Base-by-base conservation (phyloP, 2,797 vertebrate genomes). In the Schizopygopsis pylzovi region DNA sequence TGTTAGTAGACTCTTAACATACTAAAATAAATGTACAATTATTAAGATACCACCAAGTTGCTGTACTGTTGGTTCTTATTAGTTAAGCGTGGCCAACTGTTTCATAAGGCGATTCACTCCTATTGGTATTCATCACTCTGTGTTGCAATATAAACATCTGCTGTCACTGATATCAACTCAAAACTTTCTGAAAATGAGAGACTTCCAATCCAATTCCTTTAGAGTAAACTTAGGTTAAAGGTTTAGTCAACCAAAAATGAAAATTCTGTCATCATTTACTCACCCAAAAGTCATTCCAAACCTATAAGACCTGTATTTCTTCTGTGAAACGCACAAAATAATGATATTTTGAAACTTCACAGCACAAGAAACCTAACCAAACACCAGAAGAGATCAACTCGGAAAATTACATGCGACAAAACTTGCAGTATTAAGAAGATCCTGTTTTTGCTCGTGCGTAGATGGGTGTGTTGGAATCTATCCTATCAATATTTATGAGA, bases 401-500 rank as follows among this genome's bases (percentile, higher is more conserved):
- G 39, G 18, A 39, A 56, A 77, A 1, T 18, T 77, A 59, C 52
- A 16, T n/a, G 13, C 12, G 4, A 77, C 11, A 1, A 1, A 76
- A 22, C 11, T 54, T 76, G 28, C 10, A 39, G 22, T n/a, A 41
- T 75, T 75, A 73, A 28, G n/a, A 75, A 52, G 47, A 76, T n/a
- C 61, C 43, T 49, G 28, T 56, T 56, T 70, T 11, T 63, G 77
- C 39, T 43, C 59, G 49, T 18, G 67, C 4, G 15, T 28, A 28
- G 22, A 25, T 71, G 37, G 37, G 52, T 54, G 28, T 72, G n/a
- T 68, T 61, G 56, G 65, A 71, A 87, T 75, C 28, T 33, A 33
- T 79, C 59, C 61, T 78, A 88, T 90, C 82, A 82, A 91, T 91
- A 91, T 88, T 90, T 80, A 91, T 91, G 72, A 91, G 56, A 83